Base-by-base conservation (phyloP, 2,888 invertebrate species). In the Rutpela maculata region DNA sequence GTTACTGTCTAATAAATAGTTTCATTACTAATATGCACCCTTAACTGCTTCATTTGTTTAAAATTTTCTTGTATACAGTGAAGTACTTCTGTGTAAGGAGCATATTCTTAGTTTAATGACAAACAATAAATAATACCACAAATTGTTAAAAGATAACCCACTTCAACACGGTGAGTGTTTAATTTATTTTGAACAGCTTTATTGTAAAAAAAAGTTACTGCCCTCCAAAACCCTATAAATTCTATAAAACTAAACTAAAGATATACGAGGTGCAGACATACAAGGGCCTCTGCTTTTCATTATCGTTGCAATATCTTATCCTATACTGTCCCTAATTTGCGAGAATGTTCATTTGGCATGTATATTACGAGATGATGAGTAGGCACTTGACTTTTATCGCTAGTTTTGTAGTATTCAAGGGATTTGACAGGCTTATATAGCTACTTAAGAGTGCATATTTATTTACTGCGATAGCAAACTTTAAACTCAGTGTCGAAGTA, bases 21-120 rank as follows among this genome's bases (percentile, higher is more conserved):
- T 50, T 67, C 50, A 19, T 67, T 55, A 67, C 31, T 67, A 56
- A 56, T 17, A 67, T 12, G 55, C 67, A 56, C 50, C 67, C 67
- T 22, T 5, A 15, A 56, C 22, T 55, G 55, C 9, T 9, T 15
- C 11, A 43, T 11, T 65, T 43, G 43, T 26, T 67, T 56, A 56
- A 66, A 67, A 26, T 67, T 22, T 26, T n/a, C n/a, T 56, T 11
- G 26, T 22, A 50, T 10, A 67, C 67, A 67, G 0, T 67, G 31
- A 50, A 22, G 26, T 6, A 67, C 43, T 67, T 67, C 67, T 26
- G 50, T n/a, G 1, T 22, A 56, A 18, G 65, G 11, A 7, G 18
- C 50, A 50, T 12, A 43, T 43, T 43, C 7, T 43, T 4, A 5
- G 18, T 65, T 65, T 65, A 43, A 65, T 43, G 65, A 43, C 43